Percentiles rank a stretch among this genome's conserved stretches.
Evolutionary conservation across 2,113 vertebrate genomes (phyloP).

Genomic region (Cathartes aura): DNA sequence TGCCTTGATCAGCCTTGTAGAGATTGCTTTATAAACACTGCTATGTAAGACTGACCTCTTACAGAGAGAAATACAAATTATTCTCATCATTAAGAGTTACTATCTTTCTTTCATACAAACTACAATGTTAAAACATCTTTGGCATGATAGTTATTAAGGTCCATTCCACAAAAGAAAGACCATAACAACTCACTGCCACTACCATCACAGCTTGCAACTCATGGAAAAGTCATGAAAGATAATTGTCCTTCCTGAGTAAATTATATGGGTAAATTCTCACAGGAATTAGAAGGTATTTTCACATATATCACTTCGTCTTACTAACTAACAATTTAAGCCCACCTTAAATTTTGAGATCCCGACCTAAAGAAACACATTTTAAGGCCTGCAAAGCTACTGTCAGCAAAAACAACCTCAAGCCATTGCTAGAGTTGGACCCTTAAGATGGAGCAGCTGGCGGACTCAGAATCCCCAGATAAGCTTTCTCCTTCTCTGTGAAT

Average conservation of each 20-base stretch:
- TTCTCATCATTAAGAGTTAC: not conserved
- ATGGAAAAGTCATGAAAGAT: not conserved
- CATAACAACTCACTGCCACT: conserved; percentile 27
- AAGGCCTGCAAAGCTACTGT: not conserved
- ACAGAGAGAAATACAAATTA: not conserved
- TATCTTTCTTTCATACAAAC: not conserved
- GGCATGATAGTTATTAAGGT: not conserved
- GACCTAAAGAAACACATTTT: not conserved
- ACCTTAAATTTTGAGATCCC: not conserved
- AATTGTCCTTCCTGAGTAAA: conserved; percentile 34
- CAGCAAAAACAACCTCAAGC: not conserved
- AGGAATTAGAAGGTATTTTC: conserved; percentile 28
- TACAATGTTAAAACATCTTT: not conserved
- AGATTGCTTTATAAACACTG: not conserved
- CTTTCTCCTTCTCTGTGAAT: not conserved
- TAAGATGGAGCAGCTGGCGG: not conserved
- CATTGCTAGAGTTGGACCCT: not conserved
- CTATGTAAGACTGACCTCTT: not conserved
- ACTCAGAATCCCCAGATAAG: not conserved
- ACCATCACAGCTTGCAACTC: conserved; percentile 13
- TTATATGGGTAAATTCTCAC: not conserved
- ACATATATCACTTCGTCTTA: not conserved
- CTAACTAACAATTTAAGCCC: conserved; percentile 44
- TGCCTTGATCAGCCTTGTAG: not conserved
- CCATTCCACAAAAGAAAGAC: not conserved